These are phyloP conservation scores for Drosophila longiperda DNA, from an alignment of 2,888 invertebrate species.

Conservation along the genomic window DNA sequence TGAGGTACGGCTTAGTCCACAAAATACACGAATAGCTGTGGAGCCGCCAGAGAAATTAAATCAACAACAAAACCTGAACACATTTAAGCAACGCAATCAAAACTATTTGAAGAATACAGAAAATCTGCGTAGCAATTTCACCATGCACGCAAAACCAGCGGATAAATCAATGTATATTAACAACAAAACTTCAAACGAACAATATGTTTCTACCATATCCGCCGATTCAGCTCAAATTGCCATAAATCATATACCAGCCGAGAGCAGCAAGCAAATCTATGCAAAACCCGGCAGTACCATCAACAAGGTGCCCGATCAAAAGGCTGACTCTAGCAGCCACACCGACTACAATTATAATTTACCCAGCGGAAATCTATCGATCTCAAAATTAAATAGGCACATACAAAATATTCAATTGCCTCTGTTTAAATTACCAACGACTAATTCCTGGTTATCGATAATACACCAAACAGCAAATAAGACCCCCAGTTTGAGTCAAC, in stretches of 20 bases:
- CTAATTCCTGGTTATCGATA: constrained; percentile 4
- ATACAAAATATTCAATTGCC: neutral
- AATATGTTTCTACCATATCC: neutral
- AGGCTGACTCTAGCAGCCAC: constrained; percentile 35
- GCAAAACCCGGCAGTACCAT: neutral
- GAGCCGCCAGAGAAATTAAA: neutral
- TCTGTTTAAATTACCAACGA: neutral
- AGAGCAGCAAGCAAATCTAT: neutral
- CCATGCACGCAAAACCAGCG: neutral
- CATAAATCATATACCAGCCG: constrained; percentile 1
- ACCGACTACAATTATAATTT: constrained; percentile 8
- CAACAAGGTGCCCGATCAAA: constrained; percentile 36
- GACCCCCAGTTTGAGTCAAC: constrained; percentile 11
- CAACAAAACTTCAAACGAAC: neutral
- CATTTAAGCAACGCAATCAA: constrained; percentile 33
- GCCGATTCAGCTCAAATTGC: constrained; percentile 10
- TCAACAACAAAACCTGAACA: neutral
- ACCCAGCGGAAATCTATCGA: neutral
- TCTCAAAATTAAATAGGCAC: neutral
- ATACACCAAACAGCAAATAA: neutral
- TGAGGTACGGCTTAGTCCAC: constrained; percentile 79
- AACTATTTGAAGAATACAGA: constrained; percentile 8
- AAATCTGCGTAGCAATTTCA: neutral
- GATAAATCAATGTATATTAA: neutral
- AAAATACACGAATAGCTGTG: constrained; percentile 37